Percentiles rank a stretch among this genome's conserved stretches.
Conservation (phyloP, 2,888 invertebrate genomes). For the Apodemia duryi region DNA sequence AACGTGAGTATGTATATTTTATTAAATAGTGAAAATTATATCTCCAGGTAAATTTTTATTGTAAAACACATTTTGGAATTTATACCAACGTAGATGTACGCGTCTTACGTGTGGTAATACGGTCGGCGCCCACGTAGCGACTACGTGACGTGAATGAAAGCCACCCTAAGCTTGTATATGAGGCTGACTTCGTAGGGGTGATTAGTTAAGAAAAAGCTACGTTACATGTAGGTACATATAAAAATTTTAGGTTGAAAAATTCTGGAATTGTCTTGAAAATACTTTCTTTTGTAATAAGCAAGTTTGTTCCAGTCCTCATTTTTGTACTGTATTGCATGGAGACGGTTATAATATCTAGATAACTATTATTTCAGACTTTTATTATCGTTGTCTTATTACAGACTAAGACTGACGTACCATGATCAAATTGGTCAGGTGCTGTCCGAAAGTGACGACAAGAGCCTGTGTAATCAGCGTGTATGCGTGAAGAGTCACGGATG, state of each 20-base stretch:
- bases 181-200: slow-evolving; percentile 11
- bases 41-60: slow-evolving; percentile 7
- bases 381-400: no score
- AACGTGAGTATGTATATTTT: no score
- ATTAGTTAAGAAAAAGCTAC: slow-evolving; percentile 7
- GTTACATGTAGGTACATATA: slow-evolving; percentile 1
- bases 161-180: slow-evolving; percentile 7
- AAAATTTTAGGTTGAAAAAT: neutral
- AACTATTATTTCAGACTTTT: no score
- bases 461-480: no score
- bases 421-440: no score
- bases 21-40: neutral
- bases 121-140: slow-evolving; percentile 9
- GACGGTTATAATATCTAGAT: no score
- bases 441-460: no score
- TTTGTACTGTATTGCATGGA: no score
- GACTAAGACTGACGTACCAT: no score
- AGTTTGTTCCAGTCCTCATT: no score
- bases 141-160: slow-evolving; percentile 12
- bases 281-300: neutral
- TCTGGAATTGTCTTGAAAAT: neutral
- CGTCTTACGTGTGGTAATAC: slow-evolving; percentile 15
- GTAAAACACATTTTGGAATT: slow-evolving; percentile 9
- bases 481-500: no score
- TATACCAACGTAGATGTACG: slow-evolving; percentile 9